Percentiles rank a stretch among this genome's conserved stretches.
These are phyloP conservation scores for Nycticebus coucang DNA, from an alignment of 2,113 vertebrate genomes.

Conservation along the genomic window DNA sequence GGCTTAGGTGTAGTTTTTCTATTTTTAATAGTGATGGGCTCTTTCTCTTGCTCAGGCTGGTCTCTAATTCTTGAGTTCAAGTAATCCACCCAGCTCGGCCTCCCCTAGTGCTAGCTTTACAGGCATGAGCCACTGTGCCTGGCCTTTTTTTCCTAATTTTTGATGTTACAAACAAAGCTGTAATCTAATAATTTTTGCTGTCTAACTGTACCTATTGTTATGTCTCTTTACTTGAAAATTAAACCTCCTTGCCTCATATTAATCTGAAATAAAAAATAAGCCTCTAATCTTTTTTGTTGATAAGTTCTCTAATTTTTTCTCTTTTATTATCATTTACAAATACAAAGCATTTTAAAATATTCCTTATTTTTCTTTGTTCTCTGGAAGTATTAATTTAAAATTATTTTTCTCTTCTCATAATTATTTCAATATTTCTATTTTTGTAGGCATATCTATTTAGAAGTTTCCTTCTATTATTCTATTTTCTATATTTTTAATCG, in stretches of 20 bases:
- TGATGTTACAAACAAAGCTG: neutral
- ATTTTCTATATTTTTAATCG: neutral
- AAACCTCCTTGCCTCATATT: neutral
- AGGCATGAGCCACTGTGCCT: too few species aligned
- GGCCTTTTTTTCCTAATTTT: neutral
- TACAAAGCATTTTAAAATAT: neutral
- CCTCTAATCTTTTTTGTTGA: neutral
- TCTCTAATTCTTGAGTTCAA: too few species aligned
- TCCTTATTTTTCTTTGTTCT: neutral
- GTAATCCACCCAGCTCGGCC: too few species aligned
- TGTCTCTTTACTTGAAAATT: neutral
- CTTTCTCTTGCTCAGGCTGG: too few species aligned
- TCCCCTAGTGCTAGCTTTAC: too few species aligned
- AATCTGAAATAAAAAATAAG: too few species aligned
- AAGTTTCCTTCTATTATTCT: neutral
- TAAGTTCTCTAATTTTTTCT: neutral
- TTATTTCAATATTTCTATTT: neutral
- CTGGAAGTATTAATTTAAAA: neutral
- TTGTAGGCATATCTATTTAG: neutral
- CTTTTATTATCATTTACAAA: neutral
- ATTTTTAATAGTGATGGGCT: too few species aligned
- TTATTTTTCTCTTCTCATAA: neutral
- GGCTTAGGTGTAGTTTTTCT: too few species aligned
- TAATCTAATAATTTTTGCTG: neutral
- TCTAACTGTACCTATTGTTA: neutral